Percentiles rank a stretch among this genome's conserved stretches.
phyloP scores from a whole-genome alignment of 1,140 invertebrate species.

The Tigriopus japonicus region DNA sequence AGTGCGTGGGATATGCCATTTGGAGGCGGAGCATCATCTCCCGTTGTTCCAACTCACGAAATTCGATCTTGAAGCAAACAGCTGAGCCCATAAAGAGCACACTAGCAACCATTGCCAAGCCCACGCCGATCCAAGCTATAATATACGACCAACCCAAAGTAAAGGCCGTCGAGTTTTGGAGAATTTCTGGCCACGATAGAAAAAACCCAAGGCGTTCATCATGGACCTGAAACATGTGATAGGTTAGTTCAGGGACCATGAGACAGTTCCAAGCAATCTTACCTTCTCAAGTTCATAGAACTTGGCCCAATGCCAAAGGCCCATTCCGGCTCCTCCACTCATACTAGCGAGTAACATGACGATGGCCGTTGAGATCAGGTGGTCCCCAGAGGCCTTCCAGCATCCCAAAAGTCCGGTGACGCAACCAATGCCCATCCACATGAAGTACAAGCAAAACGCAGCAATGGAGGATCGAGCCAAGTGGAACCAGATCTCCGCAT shows the following conservation, averaged over 20 bases:
- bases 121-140: conserved; percentile 57
- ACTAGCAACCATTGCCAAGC: conserved; percentile 47
- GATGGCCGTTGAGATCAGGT: conserved; percentile 79
- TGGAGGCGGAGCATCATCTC: too few species aligned
- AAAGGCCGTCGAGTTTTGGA: background rate
- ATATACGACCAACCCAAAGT: conserved; percentile 60
- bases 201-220: conserved; percentile 3
- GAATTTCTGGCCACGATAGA: background rate
- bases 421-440: conserved; percentile 68
- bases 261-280: background rate
- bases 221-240: background rate
- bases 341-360: conserved; percentile 50
- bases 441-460: conserved; percentile 65
- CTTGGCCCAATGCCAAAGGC: background rate
- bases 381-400: conserved; percentile 71
- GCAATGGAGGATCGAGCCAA: conserved; percentile 70
- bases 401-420: conserved; percentile 76
- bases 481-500: conserved; percentile 7
- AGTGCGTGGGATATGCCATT: too few species aligned
- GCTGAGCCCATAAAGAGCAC: conserved; percentile 57
- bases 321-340: conserved; percentile 5
- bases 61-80: conserved; percentile 38
- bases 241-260: too few species aligned
- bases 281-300: conserved; percentile 14
- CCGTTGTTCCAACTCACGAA: too few species aligned